phyloP scores from a whole-genome alignment of 2,797 vertebrate species.

The Megaceryle alcyon region DNA sequence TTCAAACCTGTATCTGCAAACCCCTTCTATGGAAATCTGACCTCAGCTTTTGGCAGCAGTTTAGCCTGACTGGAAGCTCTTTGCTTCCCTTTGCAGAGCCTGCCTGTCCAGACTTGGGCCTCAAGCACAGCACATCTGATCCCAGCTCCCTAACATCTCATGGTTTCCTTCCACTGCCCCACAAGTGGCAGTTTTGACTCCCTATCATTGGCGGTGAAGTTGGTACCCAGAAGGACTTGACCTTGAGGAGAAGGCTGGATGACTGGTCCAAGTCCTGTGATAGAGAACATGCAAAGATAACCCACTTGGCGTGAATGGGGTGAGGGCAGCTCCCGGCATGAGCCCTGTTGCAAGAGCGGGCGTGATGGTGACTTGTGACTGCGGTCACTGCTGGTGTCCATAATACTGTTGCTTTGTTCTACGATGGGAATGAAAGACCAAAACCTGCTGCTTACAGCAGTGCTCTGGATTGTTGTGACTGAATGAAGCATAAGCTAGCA shows the following conservation, averaged over 20 bases:
- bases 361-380: not conserved
- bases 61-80: not conserved
- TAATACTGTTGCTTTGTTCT: not conserved
- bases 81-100: not conserved
- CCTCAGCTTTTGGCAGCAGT: not conserved
- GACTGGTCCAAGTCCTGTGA: not conserved
- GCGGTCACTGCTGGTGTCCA: accelerated
- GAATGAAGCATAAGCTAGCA: not conserved
- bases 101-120: accelerated
- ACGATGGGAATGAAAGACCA: not conserved
- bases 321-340: not conserved
- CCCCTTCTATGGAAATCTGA: not conserved
- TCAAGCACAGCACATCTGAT: not conserved
- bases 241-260: not conserved
- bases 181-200: not conserved
- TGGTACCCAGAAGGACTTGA: not conserved
- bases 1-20: not conserved
- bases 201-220: not conserved
- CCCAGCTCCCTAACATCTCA: not conserved
- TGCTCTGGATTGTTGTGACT: not conserved
- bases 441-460: not conserved
- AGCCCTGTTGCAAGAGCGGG: not conserved
- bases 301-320: not conserved
- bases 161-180: not conserved
- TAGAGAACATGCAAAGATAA: not conserved